Conservation (phyloP, 2,797 vertebrate species). For the Catharus ustulatus region DNA sequence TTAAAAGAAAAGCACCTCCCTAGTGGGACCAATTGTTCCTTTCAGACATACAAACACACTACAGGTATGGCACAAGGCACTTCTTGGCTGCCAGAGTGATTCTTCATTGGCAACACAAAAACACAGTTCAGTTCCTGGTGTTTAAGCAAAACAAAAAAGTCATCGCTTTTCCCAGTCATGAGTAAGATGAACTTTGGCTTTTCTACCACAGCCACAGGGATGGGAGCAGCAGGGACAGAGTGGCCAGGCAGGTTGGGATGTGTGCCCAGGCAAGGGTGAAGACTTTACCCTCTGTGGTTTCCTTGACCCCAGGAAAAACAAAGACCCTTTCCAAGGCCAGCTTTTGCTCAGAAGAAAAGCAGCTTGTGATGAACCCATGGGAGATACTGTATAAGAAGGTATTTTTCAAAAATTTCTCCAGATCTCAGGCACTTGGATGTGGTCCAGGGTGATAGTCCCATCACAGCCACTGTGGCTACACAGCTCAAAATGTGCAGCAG, state of each 20-base stretch:
- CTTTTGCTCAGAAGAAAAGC: conserved; percentile 23
- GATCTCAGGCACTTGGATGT: background rate
- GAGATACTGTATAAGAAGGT: background rate
- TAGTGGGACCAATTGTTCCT: background rate
- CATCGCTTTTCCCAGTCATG: background rate
- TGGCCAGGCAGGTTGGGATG: background rate
- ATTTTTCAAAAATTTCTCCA: background rate
- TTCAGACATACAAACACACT: background rate
- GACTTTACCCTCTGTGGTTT: background rate
- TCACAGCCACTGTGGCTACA: background rate
- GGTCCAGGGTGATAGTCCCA: background rate
- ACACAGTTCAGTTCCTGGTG: background rate
- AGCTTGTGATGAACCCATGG: background rate
- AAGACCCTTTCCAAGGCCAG: background rate
- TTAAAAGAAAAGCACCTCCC: background rate
- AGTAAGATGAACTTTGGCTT: background rate
- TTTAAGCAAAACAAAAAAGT: background rate
- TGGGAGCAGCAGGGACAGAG: background rate
- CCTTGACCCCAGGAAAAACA: background rate
- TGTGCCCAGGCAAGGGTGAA: background rate
- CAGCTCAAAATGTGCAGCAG: background rate
- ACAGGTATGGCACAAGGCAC: background rate
- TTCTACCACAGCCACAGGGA: background rate
- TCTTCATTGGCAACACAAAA: background rate
- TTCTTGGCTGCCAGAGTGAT: background rate